Percentiles rank a stretch among this genome's conserved stretches.
These are phyloP conservation scores for Zophobas morio DNA, from an alignment of 1,140 invertebrate species.

Conservation along the genomic window DNA sequence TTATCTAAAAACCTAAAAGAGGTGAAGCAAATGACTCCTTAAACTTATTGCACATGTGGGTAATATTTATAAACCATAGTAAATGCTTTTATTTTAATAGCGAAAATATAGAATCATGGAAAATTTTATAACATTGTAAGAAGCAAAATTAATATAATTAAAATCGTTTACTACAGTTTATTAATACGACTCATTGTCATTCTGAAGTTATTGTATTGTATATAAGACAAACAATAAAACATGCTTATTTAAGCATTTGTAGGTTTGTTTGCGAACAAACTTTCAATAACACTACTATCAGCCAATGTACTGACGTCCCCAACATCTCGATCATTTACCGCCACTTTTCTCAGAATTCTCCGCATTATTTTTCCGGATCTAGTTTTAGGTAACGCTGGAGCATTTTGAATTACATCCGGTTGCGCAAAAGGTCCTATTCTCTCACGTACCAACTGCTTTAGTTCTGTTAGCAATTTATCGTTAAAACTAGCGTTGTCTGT, in stretches of 20 bases:
- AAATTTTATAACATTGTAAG: no score
- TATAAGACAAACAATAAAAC: no score
- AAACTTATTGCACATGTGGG: no score
- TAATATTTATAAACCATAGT: no score
- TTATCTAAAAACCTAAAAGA: no score
- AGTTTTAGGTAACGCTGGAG: conserved; percentile 95
- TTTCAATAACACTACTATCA: conserved; percentile 87
- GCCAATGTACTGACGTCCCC: conserved; percentile 95
- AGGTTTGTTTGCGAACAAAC: conserved; percentile 82
- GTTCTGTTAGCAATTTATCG: conserved; percentile 79
- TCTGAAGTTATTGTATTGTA: no score
- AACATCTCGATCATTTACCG: conserved; percentile 87
- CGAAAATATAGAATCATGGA: no score
- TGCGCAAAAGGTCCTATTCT: conserved; percentile 97
- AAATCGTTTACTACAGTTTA: no score
- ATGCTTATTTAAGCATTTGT: conserved; percentile 46
- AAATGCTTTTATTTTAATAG: no score
- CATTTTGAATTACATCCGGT: conserved; percentile 94
- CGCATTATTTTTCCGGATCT: conserved; percentile 99
- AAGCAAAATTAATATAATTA: no score
- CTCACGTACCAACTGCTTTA: conserved; percentile 88
- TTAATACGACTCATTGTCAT: no score
- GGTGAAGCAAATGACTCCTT: no score
- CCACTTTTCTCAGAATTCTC: conserved; percentile 93
- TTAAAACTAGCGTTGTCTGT: conserved; percentile 82